Conservation (phyloP, 2,797 vertebrate species). For the Peromyscus attwateri region DNA sequence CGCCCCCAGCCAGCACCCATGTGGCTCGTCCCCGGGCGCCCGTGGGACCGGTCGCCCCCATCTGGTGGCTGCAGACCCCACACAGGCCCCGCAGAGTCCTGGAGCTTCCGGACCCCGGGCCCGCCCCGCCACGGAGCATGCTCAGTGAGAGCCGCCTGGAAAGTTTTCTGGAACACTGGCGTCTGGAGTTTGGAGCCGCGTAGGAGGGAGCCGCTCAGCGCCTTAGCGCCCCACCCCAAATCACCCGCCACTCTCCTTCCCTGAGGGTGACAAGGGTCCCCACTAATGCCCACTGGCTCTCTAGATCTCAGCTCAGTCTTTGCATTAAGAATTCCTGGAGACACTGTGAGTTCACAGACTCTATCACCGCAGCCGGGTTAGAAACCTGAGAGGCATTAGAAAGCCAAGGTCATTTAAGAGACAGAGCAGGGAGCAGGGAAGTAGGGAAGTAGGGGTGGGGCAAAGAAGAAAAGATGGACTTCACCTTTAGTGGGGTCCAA, state of each 20-base stretch:
- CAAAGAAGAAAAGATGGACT: background rate
- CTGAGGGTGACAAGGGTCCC: too few relatives aligned
- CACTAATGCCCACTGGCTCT: fast-evolving
- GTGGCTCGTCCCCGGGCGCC: background rate
- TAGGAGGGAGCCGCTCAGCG: background rate
- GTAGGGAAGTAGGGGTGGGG: too few relatives aligned
- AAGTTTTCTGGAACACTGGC: constrained; percentile 51
- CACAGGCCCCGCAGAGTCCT: fast-evolving
- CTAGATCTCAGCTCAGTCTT: background rate
- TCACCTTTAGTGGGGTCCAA: background rate
- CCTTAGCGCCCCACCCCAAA: background rate
- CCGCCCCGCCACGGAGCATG: constrained; percentile 82
- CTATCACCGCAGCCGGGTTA: background rate
- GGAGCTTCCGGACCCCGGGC: constrained; percentile 78
- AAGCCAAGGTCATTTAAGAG: background rate
- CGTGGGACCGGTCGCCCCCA: constrained; percentile 1
- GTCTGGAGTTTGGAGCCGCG: background rate
- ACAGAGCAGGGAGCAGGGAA: background rate
- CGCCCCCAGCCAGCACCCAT: constrained; percentile 56
- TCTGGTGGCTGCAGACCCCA: fast-evolving
- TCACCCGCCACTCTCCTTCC: background rate
- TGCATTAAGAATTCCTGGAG: background rate
- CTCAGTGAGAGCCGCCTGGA: constrained; percentile 60
- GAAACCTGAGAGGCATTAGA: background rate
- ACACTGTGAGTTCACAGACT: fast-evolving